Evolutionary conservation across 2,888 invertebrate species (phyloP), one percentile per base, ranked within the genome.

Genomic region (Taphrorychus bicolor): DNA sequence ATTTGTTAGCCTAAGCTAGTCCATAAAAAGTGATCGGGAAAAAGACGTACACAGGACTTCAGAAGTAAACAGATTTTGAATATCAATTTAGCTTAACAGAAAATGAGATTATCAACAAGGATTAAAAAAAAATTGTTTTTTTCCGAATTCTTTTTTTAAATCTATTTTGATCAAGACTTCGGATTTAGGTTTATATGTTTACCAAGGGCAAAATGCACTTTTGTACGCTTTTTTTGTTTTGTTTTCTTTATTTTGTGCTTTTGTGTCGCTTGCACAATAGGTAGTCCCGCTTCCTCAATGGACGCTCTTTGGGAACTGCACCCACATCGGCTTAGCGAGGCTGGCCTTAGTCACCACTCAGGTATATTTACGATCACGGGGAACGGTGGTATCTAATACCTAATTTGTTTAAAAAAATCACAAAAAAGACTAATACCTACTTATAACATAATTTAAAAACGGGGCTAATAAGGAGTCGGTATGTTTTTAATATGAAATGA

Each of bases 241-340:
- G 49, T 48, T 65, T 65, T 40, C 45, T 16, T 61, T 32, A 40
- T n/a, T 49, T 70, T 64, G 71, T 73, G 75, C 76, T 75, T 76
- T 73, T 75, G 73, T 69, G 69, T 66, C 23, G 76, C 75, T 76
- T 77, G 73, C 74, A 66, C 76, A 86, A 86, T 83, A 84, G 86
- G 84, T 84, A 87, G 87, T 83, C 83, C 85, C 79, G 86, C 86
- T 78, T 87, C 88, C 73, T 87, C 88, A 76, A 87, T 90, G 88
- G 91, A 91, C 82, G 86, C 88, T 76, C 86, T 91, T 67, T 91
- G 90, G 90, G 91, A 90, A 82, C 85, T 86, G 80, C 89, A 90
- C 78, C 87, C 89, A 75, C 87, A 90, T 76, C 87, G 90, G 80
- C 86, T 91, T 80, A 89, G 89, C 84, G 91, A 91, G 84, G 90